phyloP scores from a whole-genome alignment of 2,888 invertebrate species.

The Germaria angustata region DNA sequence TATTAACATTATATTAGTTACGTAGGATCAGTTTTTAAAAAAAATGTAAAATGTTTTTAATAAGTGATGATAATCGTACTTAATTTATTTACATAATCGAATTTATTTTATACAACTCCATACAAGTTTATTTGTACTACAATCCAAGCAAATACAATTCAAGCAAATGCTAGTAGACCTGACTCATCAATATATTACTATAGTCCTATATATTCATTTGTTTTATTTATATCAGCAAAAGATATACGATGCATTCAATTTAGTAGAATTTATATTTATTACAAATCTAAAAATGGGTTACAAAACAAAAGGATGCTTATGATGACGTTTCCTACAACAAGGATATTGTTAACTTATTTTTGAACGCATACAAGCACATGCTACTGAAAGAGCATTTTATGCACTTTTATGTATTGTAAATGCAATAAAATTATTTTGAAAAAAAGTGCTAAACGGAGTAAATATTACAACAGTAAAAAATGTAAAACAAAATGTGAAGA shows the following conservation, averaged over 20 bases:
- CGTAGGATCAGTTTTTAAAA: too few relatives aligned
- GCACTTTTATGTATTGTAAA: slow-evolving; percentile 5
- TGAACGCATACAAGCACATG: neutral
- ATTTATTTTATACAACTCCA: too few relatives aligned
- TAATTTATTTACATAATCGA: too few relatives aligned
- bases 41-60: too few relatives aligned
- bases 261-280: neutral
- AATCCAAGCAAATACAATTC: too few relatives aligned
- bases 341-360: neutral
- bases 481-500: neutral
- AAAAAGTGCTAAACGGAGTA: neutral
- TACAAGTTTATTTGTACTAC: too few relatives aligned
- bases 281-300: slow-evolving; percentile 21
- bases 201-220: neutral
- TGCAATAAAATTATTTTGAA: slow-evolving; percentile 25
- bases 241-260: too few relatives aligned
- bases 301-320: neutral
- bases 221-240: neutral
- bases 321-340: neutral
- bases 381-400: neutral
- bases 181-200: too few relatives aligned
- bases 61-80: too few relatives aligned
- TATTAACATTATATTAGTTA: too few relatives aligned
- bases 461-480: slow-evolving; percentile 8
- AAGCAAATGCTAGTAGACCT: too few relatives aligned